Base-by-base conservation (phyloP, 1,140 invertebrate genomes). In the Sycobia sp. region DNA sequence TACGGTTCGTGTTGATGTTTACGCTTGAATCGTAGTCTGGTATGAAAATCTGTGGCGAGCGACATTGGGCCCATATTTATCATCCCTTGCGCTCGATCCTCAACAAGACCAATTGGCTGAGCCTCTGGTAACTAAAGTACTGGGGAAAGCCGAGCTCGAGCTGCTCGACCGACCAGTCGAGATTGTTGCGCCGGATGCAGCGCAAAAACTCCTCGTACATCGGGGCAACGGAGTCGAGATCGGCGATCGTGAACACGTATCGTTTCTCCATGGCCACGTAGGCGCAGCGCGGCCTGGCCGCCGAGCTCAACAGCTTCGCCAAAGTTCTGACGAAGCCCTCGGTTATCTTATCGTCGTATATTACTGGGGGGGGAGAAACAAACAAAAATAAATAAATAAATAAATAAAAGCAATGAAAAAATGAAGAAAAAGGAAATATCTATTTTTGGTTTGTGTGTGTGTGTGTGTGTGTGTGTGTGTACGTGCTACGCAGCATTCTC, bases 331-430 rank as follows among this genome's bases (percentile, higher is more conserved):
- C 85, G 72, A 96, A 94, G 1, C 88, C 91, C 63, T 91, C 86
- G 8, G 93, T 96, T 22, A 95, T 84, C 61, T 88, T 85, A 66
- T 93, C 89, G 75, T 94, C 90, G 82, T 96, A 96, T 29, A 96
- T 88, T 8, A 95, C 91, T 93, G 75, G 50, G 87, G 86, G n/a
- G 43, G 23, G 29, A 16, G 64, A 22, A 22, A 11, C 1, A 54
- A 46, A 44, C 16, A 55, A 43, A 54, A n/a, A n/a, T n/a, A n/a
- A n/a, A n/a, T n/a, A 32, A 32, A 7, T 32, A 7, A 32, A 7
- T 32, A 32, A 7, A 32, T 32, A 32, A 32, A 32, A 32, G 29
- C n/a, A n/a, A 32, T 32, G 11, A n/a, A 32, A 7, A 32, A 32
- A 32, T 32, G 29, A 32, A 32, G 11, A 32, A 32, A 4, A 32